Percentiles rank a stretch among this genome's conserved stretches.
Conservation (phyloP, 2,888 invertebrate genomes). For the Sturmia bella region DNA sequence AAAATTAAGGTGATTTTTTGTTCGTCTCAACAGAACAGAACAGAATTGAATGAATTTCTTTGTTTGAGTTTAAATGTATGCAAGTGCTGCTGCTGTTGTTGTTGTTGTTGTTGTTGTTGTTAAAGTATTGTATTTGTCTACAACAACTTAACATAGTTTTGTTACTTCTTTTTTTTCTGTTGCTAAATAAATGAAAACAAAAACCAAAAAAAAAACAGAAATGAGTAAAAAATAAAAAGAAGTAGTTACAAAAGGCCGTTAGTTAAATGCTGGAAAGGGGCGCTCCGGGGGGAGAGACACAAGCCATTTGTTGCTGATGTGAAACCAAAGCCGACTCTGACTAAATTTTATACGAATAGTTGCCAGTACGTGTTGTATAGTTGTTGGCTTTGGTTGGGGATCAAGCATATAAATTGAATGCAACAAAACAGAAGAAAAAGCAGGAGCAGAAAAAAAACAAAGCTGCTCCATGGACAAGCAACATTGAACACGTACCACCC, state of each 20-base stretch:
- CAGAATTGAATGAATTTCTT: constrained; percentile 51
- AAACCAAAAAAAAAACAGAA: constrained; percentile 14
- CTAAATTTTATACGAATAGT: constrained; percentile 42
- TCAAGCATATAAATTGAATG: constrained; percentile 59
- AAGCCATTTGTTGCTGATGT: constrained; percentile 59
- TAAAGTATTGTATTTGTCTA: constrained; percentile 28
- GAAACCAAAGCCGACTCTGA: constrained; percentile 53
- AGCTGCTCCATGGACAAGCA: constrained; percentile 56
- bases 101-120: not conserved
- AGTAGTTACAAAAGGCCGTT: constrained; percentile 3
- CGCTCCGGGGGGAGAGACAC: not conserved
- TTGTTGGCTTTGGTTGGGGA: constrained; percentile 48
- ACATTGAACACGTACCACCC: constrained; percentile 67
- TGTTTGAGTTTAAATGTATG: constrained; percentile 23
- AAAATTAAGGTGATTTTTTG: constrained; percentile 3
- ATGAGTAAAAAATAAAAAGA: not conserved
- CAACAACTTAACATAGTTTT: constrained; percentile 52
- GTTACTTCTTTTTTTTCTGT: constrained; percentile 10
- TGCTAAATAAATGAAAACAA: constrained; percentile 26
- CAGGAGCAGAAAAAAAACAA: not conserved
- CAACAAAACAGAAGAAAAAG: constrained; percentile 35
- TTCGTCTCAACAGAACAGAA: not conserved
- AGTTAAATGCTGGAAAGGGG: not conserved
- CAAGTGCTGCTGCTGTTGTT: not conserved
- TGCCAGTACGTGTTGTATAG: constrained; percentile 42